Conservation (phyloP, 2,113 vertebrate species). For the Daboia siamensis region DNA sequence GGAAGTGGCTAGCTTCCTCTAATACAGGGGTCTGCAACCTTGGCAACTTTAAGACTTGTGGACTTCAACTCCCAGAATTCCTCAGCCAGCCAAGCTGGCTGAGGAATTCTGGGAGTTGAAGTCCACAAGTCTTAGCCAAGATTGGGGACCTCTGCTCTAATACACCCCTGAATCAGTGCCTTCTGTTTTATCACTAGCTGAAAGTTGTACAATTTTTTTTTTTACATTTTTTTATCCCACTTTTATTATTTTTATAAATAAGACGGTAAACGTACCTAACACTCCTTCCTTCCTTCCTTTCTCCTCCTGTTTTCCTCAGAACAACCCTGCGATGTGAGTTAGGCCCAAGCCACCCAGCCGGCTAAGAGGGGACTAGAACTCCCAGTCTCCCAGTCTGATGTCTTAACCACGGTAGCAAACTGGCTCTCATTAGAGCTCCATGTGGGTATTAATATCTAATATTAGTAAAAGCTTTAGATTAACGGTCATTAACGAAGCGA, state of each 20-base stretch:
- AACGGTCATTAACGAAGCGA: neutral
- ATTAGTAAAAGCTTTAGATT: neutral
- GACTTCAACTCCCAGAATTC: too few species aligned
- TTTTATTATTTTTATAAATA: neutral
- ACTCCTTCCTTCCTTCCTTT: neutral
- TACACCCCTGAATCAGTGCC: constrained; percentile 23
- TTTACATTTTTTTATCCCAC: neutral
- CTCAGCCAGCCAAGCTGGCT: too few species aligned
- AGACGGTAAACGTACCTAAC: neutral
- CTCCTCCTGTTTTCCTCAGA: neutral
- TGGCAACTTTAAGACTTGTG: too few species aligned
- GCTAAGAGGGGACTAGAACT: too few species aligned
- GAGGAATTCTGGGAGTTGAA: too few species aligned
- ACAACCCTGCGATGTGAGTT: neutral
- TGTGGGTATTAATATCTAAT: neutral
- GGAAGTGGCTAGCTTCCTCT: constrained; percentile 31
- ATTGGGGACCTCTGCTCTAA: neutral
- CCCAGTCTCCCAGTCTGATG: neutral
- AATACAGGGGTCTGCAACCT: neutral
- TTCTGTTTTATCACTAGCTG: constrained; percentile 32
- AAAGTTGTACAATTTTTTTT: neutral
- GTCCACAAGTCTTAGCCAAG: too few species aligned
- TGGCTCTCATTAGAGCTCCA: neutral
- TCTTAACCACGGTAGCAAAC: neutral
- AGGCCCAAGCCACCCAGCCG: neutral